Evolutionary conservation across 2,888 invertebrate species (phyloP).

Genomic region (Notodonta ziczac): DNA sequence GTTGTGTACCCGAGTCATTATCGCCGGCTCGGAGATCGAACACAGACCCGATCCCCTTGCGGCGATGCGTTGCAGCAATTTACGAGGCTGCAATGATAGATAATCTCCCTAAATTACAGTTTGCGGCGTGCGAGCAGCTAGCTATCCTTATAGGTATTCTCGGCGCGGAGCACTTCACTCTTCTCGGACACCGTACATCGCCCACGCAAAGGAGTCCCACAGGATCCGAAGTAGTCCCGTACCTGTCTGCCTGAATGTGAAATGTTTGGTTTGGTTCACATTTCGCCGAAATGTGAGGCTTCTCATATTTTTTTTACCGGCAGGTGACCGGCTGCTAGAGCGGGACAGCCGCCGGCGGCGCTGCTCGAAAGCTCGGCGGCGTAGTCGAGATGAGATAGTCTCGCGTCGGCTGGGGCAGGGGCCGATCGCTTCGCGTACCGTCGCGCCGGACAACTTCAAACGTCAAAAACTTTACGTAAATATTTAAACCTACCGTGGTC

Average conservation of each 20-base stretch:
- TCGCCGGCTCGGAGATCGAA: constrained; percentile 37
- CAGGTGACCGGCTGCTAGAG: constrained; percentile 76
- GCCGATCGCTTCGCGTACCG: constrained; percentile 58
- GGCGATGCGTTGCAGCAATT: constrained; percentile 48
- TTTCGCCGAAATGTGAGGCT: constrained; percentile 79
- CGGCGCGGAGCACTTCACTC: constrained; percentile 11
- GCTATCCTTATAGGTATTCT: constrained; percentile 11
- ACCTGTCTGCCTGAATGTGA: constrained; percentile 59
- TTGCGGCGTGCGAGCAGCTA: constrained; percentile 54
- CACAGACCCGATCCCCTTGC: constrained; percentile 9
- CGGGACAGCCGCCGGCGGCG: constrained; percentile 57
- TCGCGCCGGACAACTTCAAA: constrained; percentile 46
- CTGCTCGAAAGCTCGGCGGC: constrained; percentile 67
- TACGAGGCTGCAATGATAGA: constrained; percentile 64
- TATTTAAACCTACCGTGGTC: constrained; percentile 45
- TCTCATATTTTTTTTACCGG: constrained; percentile 70
- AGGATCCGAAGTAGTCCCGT: constrained; percentile 34
- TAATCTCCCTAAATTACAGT: constrained; percentile 67
- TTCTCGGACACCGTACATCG: constrained; percentile 18
- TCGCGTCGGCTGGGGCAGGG: constrained; percentile 67
- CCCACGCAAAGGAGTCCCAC: constrained; percentile 41
- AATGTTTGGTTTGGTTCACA: constrained; percentile 69
- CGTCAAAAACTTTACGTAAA: constrained; percentile 78
- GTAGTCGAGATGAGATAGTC: constrained; percentile 56
- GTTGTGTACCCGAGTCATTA: constrained; percentile 69